Conservation (phyloP, 2,797 vertebrate species). For the Pipistrellus kuhlii region DNA sequence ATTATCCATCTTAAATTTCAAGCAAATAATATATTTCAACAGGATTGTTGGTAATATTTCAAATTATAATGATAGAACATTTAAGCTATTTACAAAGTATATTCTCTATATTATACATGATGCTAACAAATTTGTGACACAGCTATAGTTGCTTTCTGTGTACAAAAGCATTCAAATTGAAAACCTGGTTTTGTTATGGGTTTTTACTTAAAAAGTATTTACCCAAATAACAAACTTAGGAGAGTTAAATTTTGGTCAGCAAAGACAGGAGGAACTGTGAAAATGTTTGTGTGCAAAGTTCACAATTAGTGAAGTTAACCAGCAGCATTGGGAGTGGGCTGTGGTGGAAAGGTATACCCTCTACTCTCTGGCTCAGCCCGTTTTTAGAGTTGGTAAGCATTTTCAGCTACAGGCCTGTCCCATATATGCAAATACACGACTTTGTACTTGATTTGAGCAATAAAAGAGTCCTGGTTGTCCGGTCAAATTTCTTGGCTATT, state of each 20-base stretch:
- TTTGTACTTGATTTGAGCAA: not conserved
- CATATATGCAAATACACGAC: not conserved
- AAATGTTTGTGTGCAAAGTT: not conserved
- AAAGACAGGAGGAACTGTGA: not conserved
- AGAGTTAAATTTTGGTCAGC: not conserved
- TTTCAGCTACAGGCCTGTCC: not conserved
- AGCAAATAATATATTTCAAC: not conserved
- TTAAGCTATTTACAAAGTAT: not conserved
- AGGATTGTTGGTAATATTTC: constrained; percentile 8
- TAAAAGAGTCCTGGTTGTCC: not conserved
- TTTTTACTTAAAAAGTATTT: not conserved
- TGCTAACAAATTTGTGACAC: not conserved
- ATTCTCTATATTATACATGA: not conserved
- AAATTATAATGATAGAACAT: not conserved
- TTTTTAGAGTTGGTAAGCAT: not conserved
- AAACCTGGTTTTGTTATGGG: not conserved
- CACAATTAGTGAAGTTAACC: not conserved
- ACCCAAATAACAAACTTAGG: not conserved
- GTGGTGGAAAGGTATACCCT: not conserved
- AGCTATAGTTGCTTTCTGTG: not conserved
- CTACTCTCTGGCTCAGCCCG: not conserved
- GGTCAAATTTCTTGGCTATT: not conserved
- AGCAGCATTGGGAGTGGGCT: not conserved
- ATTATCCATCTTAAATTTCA: constrained; percentile 18
- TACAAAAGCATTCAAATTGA: not conserved